A percentile compares a stretch with the other conserved stretches of the same genome.
These are phyloP conservation scores for Fragum sueziense DNA, from an alignment of 2,888 invertebrate species.

Conservation along the genomic window DNA sequence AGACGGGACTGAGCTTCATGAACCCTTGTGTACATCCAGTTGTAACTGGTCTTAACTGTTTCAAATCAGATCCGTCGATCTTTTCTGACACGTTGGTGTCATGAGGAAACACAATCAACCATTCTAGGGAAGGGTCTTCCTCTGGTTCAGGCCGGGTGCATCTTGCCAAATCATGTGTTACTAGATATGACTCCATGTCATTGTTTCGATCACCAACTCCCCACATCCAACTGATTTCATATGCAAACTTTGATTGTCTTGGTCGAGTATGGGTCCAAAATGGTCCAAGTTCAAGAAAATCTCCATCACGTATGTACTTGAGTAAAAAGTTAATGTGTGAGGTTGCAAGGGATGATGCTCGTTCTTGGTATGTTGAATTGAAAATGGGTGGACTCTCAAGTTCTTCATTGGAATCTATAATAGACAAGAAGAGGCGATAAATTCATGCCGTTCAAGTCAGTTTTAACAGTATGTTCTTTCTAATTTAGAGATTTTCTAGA, in stretches of 20 bases:
- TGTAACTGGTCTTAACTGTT: neutral
- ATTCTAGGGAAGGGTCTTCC: neutral
- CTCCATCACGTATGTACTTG: slow-evolving; percentile 4
- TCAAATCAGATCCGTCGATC: neutral
- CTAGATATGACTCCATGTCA: neutral
- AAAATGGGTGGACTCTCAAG: neutral
- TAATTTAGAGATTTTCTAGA: too few species aligned
- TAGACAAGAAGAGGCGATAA: too few species aligned
- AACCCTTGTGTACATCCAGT: slow-evolving; percentile 6
- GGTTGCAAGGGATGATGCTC: neutral
- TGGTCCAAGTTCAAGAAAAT: neutral
- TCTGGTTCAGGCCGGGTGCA: neutral
- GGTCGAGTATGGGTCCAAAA: neutral
- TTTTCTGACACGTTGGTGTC: neutral
- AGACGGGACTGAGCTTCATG: slow-evolving; percentile 13
- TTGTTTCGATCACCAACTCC: neutral
- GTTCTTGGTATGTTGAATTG: too few species aligned
- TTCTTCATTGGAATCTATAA: slow-evolving; percentile 30
- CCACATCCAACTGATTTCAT: neutral
- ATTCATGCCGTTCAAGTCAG: too few species aligned
- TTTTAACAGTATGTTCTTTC: too few species aligned
- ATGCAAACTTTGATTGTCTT: neutral
- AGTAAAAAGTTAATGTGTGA: slow-evolving; percentile 1
- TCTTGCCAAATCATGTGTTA: neutral
- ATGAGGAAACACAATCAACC: neutral